A percentile compares a stretch with the other conserved stretches of the same genome.
These are phyloP conservation scores for Schizaphis graminum DNA, from an alignment of 2,888 invertebrate species.

Conservation along the genomic window DNA sequence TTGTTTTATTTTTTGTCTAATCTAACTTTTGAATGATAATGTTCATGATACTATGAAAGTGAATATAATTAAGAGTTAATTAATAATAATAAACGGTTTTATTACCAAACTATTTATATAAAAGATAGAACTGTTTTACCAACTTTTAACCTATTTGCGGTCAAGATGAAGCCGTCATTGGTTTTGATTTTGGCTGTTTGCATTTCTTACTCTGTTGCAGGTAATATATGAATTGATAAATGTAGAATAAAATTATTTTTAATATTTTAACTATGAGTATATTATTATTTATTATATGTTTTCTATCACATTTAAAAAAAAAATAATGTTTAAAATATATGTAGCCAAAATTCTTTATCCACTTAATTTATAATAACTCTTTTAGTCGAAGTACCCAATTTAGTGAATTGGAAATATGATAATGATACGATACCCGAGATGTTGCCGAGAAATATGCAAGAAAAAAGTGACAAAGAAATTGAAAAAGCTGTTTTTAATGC, in stretches of 20 bases:
- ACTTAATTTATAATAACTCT: neutral
- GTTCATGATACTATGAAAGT: neutral
- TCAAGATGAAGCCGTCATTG: constrained; percentile 35
- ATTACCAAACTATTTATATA: neutral
- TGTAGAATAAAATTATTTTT: neutral
- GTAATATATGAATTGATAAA: neutral
- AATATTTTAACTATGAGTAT: neutral
- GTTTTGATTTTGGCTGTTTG: constrained; percentile 26
- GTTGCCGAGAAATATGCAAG: constrained; percentile 1
- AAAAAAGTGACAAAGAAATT: constrained; percentile 1
- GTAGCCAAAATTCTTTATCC: neutral
- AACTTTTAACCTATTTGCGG: neutral
- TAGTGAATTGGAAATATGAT: neutral
- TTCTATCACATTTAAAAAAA: neutral
- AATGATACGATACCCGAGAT: constrained; percentile 26
- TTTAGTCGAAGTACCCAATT: neutral
- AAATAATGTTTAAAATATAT: neutral
- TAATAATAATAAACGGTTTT: neutral
- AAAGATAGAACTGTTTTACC: neutral
- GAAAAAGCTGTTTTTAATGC: neutral
- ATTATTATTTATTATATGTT: neutral
- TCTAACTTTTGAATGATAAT: neutral
- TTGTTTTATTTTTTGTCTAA: neutral
- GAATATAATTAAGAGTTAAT: neutral
- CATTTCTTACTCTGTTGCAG: neutral